Evolutionary conservation across 1,140 invertebrate species (phyloP).

Genomic region (Nautilus pompilius): DNA sequence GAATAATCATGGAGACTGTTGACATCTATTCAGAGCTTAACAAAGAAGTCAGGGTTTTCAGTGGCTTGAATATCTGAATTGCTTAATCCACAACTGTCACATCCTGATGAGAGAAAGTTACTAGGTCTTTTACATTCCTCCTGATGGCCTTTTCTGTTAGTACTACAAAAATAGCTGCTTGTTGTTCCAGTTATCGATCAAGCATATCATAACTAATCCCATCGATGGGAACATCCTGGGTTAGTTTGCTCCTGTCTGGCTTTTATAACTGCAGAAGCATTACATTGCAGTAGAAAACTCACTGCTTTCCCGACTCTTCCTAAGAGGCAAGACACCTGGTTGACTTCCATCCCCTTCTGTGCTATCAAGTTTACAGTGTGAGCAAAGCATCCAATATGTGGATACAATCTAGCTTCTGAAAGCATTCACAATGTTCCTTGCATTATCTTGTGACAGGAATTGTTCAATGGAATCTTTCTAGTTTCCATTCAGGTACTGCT

Average conservation of each 20-base stretch:
- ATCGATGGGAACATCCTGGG: slow-evolving; percentile 29
- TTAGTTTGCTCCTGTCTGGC: slow-evolving; percentile 23
- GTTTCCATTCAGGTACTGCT: slow-evolving; percentile 7
- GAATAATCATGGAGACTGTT: slow-evolving; percentile 9
- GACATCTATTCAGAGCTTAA: not conserved
- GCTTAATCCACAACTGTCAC: not conserved
- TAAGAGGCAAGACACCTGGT: not conserved
- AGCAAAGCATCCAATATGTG: slow-evolving; percentile 16
- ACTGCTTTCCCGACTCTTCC: slow-evolving; percentile 8
- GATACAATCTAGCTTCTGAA: slow-evolving; percentile 4
- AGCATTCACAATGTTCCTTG: slow-evolving; percentile 3
- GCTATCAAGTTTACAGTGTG: slow-evolving; percentile 13
- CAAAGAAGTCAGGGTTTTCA: slow-evolving; percentile 13
- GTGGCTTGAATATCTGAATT: slow-evolving; percentile 8
- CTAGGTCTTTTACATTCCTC: slow-evolving; percentile 6
- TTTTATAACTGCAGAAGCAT: slow-evolving; percentile 16
- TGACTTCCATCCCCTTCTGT: slow-evolving; percentile 5
- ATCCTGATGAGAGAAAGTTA: slow-evolving; percentile 3
- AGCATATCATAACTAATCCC: slow-evolving; percentile 36
- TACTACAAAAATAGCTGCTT: slow-evolving; percentile 6
- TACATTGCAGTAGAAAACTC: slow-evolving; percentile 15
- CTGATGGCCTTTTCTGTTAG: slow-evolving; percentile 4
- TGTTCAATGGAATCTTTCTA: not conserved
- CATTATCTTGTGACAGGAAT: slow-evolving; percentile 4
- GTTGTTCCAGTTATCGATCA: slow-evolving; percentile 19